Evolutionary conservation across 2,113 vertebrate genomes (phyloP).

Genomic region (Dromas ardeola): DNA sequence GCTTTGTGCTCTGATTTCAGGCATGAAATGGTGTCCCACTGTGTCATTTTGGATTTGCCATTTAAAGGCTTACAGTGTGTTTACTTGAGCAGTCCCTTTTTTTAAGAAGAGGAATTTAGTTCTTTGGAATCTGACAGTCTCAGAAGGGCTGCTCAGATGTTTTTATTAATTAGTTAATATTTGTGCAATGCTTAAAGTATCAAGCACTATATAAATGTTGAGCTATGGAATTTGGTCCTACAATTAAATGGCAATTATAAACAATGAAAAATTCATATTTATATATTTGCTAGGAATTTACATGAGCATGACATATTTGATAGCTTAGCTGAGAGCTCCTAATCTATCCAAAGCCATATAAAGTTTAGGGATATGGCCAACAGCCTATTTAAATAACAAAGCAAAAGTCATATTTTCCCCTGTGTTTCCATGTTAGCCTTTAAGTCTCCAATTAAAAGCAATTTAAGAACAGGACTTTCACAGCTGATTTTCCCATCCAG

Average conservation of each 20-base stretch:
- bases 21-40: slow-evolving; percentile 35
- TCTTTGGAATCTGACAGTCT: slow-evolving; percentile 46
- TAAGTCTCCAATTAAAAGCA: slow-evolving; percentile 13
- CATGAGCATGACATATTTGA: slow-evolving; percentile 10
- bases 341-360: slow-evolving; percentile 41
- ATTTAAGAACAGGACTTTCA: neutral
- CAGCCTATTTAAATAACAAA: slow-evolving; percentile 55
- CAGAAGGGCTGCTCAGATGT: slow-evolving; percentile 49
- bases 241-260: slow-evolving; percentile 47
- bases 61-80: slow-evolving; percentile 6
- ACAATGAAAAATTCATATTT: slow-evolving; percentile 49
- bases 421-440: neutral
- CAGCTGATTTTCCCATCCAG: neutral
- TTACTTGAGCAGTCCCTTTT: neutral
- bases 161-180: slow-evolving; percentile 65
- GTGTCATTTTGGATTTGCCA: slow-evolving; percentile 37
- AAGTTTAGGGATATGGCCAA: slow-evolving; percentile 47
- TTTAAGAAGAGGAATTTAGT: slow-evolving; percentile 13
- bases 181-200: slow-evolving; percentile 59
- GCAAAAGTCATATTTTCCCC: slow-evolving; percentile 25
- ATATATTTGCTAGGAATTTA: slow-evolving; percentile 44
- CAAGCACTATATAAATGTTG: slow-evolving; percentile 32
- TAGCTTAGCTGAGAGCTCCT: slow-evolving; percentile 15
- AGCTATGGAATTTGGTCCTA: slow-evolving; percentile 25
- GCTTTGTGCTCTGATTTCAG: slow-evolving; percentile 20